A percentile compares a stretch with the other conserved stretches of the same genome.
Evolutionary conservation across 2,113 vertebrate genomes (phyloP).

Genomic region (Nibea coibor): DNA sequence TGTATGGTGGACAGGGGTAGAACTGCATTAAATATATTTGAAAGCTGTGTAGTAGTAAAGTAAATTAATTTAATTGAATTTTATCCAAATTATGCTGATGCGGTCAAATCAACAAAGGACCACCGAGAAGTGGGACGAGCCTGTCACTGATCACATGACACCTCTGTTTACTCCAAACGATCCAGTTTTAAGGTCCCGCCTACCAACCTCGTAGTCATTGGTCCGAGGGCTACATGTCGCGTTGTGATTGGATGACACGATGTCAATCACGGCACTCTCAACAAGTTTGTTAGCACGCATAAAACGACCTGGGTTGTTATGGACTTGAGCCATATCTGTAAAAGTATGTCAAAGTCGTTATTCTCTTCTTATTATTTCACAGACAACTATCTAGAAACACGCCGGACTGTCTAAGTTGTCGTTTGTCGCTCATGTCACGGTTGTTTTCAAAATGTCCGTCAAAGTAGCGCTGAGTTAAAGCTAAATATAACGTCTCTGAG

Average conservation of each 20-base stretch:
- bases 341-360: conserved; percentile 79
- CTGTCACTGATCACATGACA: conserved; percentile 68
- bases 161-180: conserved; percentile 65
- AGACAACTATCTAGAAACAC: neutral
- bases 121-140: conserved; percentile 19
- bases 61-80: no score
- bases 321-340: conserved; percentile 50
- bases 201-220: conserved; percentile 41
- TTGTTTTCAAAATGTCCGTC: neutral
- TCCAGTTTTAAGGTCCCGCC: conserved; percentile 7
- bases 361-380: conserved; percentile 5
- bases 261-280: conserved; percentile 42
- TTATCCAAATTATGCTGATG: neutral
- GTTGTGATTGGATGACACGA: conserved; percentile 20
- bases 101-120: neutral
- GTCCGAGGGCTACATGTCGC: neutral
- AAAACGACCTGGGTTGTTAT: conserved; percentile 61
- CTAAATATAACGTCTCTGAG: conserved; percentile 26
- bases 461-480: conserved; percentile 2
- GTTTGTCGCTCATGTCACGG: conserved; percentile 3
- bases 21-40: neutral
- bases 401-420: neutral
- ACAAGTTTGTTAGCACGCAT: conserved; percentile 49
- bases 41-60: neutral
- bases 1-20: neutral